Evolutionary conservation across 2,113 vertebrate genomes (phyloP).

Genomic region (Pseudorasbora parva): DNA sequence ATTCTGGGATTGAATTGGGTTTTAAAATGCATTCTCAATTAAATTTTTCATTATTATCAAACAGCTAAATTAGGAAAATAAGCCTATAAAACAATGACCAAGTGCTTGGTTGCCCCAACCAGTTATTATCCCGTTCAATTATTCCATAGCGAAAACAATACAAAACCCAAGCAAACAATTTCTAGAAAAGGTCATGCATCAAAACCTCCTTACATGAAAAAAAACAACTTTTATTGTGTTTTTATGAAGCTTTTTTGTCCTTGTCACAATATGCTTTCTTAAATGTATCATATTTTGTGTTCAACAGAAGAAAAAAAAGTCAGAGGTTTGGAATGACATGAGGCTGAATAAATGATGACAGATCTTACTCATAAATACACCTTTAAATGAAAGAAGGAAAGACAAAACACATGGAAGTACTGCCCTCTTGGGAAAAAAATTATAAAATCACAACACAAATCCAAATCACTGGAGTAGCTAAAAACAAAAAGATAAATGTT

Average conservation of each 20-base stretch:
- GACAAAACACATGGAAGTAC: not conserved
- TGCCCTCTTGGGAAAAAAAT: not conserved
- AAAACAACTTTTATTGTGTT: not conserved
- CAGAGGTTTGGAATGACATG: slow-evolving; percentile 2
- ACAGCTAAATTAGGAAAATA: not conserved
- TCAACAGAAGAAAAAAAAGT: not conserved
- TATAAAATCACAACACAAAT: not conserved
- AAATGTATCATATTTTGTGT: not conserved
- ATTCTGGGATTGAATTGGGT: not conserved
- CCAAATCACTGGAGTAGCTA: not conserved
- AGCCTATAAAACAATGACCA: not conserved
- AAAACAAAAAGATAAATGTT: not conserved
- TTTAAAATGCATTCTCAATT: not conserved
- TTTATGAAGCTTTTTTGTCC: not conserved
- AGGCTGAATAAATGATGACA: slow-evolving; percentile 16
- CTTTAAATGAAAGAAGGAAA: slow-evolving; percentile 1
- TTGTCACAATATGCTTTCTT: not conserved
- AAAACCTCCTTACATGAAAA: not conserved
- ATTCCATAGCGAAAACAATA: not conserved
- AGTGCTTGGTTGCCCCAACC: not conserved
- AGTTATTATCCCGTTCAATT: not conserved
- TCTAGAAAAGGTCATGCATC: not conserved
- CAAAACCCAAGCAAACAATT: not conserved
- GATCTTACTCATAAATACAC: not conserved
- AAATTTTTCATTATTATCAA: not conserved